phyloP scores from a whole-genome alignment of 2,888 invertebrate genomes.

The Patella pellucida region DNA sequence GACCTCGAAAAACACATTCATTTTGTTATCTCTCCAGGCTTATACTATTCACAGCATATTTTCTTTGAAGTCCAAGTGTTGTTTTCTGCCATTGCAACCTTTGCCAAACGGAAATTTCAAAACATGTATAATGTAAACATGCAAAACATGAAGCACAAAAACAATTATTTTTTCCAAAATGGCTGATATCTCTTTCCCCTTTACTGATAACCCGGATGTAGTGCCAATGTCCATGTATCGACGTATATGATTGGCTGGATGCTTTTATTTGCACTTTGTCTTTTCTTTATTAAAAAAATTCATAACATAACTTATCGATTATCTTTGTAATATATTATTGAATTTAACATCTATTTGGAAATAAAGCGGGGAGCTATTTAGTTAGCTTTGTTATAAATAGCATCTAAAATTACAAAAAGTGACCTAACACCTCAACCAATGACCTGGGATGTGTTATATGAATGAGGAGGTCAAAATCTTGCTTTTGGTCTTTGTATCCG shows the following conservation, averaged over 20 bases:
- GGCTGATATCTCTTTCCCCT: constrained; percentile 10
- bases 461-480: not conserved
- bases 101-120: not conserved
- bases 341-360: too few relatives aligned
- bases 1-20: constrained; percentile 10
- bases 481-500: not conserved
- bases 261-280: too few relatives aligned
- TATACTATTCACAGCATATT: not conserved
- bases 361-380: too few relatives aligned
- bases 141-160: constrained; percentile 10
- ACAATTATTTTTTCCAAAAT: constrained; percentile 1
- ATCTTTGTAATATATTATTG: too few relatives aligned
- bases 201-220: constrained; percentile 8
- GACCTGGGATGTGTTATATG: constrained; percentile 1
- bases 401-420: too few relatives aligned
- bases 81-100: not conserved
- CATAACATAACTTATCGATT: too few relatives aligned
- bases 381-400: too few relatives aligned
- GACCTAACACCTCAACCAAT: constrained; percentile 2
- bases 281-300: too few relatives aligned
- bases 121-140: not conserved
- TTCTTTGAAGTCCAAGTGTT: not conserved
- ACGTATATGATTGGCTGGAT: not conserved
- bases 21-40: not conserved
- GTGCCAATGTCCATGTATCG: constrained; percentile 11